Evolutionary conservation across 2,797 vertebrate genomes (phyloP), one percentile per base, ranked within the genome.

Genomic region (Sebastes goodei): DNA sequence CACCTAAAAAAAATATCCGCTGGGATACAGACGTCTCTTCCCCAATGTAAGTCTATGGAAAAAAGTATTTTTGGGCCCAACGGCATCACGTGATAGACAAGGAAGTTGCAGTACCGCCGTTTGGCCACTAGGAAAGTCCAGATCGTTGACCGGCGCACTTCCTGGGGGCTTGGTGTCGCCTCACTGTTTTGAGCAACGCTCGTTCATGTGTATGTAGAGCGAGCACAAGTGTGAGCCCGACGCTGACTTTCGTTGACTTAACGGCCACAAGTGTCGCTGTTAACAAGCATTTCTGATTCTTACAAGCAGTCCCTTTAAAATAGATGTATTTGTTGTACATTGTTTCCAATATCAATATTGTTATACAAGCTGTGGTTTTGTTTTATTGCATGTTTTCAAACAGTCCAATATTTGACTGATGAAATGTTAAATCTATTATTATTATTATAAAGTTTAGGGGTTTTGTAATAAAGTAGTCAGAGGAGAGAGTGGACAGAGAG

Each of bases 391-490:
- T 6, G 46, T 59, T 46, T 69, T n/a, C 14, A 68, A 15, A 57
- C 68, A 17, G 20, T 65, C 74, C 21, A 60, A 17, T 17, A 33
- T 62, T 49, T 74, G 33, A 71, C 23, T 27, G 56, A 25, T 49
- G 23, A 65, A 70, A 63, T 59, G 33, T 30, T 46, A 46, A 46
- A 46, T 57, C 11, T 15, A 49, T 49, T 20, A 49, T 17, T 49
- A 49, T 49, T 49, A 49, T 49, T 49, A 49, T 20, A 17, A 27
- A 29, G 11, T 57, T 57, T 57, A 3, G 17, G 63, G 55, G 29
- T 63, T 81, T 86, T 71, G 33, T 14, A 65, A 70, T 66, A 63
- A 80, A 76, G 60, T 67, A 8, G 55, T 12, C 55, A 60, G 57
- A n/a, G 20, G 30, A 63, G 46, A 29, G 46, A 29, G 17, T 2